Percentiles rank a stretch among this genome's conserved stretches.
Conservation (phyloP, 1,140 invertebrate genomes). For the Mesaphorura yosii region DNA sequence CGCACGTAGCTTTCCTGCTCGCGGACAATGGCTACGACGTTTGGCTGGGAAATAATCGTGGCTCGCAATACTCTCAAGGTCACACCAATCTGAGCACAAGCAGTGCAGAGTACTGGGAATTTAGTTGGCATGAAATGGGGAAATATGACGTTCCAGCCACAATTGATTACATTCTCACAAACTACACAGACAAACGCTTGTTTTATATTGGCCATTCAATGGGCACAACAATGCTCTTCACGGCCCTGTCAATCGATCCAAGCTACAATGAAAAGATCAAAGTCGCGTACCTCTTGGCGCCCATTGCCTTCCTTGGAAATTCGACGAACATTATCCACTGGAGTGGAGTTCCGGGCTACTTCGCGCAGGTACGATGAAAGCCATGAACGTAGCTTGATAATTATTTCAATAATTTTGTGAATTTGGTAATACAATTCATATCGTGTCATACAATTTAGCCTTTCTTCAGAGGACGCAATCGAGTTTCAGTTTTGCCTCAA, state of each 20-base stretch:
- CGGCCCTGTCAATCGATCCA: conserved; percentile 46
- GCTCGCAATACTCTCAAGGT: conserved; percentile 36
- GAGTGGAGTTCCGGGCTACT: conserved; percentile 34
- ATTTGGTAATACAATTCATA: too few species aligned
- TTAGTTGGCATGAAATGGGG: conserved; percentile 23
- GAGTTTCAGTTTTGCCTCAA: not conserved
- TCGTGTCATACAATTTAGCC: not conserved
- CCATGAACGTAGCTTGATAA: not conserved
- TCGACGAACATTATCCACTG: conserved; percentile 40
- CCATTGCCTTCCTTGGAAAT: conserved; percentile 55
- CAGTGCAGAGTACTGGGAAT: conserved; percentile 19
- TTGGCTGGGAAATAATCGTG: conserved; percentile 39
- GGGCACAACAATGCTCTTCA: conserved; percentile 52
- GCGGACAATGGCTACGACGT: conserved; percentile 39
- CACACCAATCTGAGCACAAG: conserved; percentile 9
- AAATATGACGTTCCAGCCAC: conserved; percentile 36
- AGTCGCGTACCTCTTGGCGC: conserved; percentile 53
- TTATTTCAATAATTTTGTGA: too few species aligned
- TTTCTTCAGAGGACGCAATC: not conserved
- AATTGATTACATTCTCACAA: conserved; percentile 20
- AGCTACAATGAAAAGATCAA: conserved; percentile 53
- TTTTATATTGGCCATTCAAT: conserved; percentile 55
- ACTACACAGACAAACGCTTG: conserved; percentile 31
- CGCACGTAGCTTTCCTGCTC: conserved; percentile 32
- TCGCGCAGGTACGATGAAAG: conserved; percentile 14